Base-by-base conservation (phyloP, 2,888 invertebrate species). In the Metalampra italica region DNA sequence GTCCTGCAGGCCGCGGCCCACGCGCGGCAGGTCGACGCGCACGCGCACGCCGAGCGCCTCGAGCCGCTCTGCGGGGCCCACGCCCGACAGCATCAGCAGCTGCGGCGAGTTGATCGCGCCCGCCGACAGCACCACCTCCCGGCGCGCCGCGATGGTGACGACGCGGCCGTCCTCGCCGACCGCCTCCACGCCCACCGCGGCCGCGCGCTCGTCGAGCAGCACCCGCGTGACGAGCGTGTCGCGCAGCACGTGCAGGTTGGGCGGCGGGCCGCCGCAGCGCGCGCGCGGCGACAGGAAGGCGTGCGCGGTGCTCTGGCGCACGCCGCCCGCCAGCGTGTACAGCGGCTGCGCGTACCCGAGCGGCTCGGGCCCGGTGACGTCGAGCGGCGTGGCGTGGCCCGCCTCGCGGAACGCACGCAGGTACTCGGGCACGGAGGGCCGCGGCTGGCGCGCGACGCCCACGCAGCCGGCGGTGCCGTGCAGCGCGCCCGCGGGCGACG, bases 41-140 rank as follows among this genome's bases (percentile, higher is more conserved):
- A 43, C 29, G 7, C 9, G 34, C 8, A 34, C 93, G 64, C 93
- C 94, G 64, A 96, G 90, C 56, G 93, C 92, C 66, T 92, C 93
- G 50, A 82, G 71, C 56, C 73, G 64, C 57, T 94, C 93, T 65
- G 94, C 12, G 4, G 43, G 43, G 12, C 43, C 43, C 9, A 12
- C 13, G 8, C 38, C 9, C 37, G 29, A 42, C 22, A 15, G 15
- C 43, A 48, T 12, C 40, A 43, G 32, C 29, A 38, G 32, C 29
- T 34, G 40, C 30, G 22, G 37, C 12, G 36, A 29, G 37, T 42
- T 43, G n/a, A 41, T 13, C 32, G 29, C 1, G 29, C 42, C 30
- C 8, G 30, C 43, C 13, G 30, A 13, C 29, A 43, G 1, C 30
- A 43, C 30, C 9, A 43, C 43, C 14, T 43, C 43, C 12, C 13